Evolutionary conservation across 2,797 vertebrate genomes (phyloP).

Genomic region (Triplophysa bombifrons): DNA sequence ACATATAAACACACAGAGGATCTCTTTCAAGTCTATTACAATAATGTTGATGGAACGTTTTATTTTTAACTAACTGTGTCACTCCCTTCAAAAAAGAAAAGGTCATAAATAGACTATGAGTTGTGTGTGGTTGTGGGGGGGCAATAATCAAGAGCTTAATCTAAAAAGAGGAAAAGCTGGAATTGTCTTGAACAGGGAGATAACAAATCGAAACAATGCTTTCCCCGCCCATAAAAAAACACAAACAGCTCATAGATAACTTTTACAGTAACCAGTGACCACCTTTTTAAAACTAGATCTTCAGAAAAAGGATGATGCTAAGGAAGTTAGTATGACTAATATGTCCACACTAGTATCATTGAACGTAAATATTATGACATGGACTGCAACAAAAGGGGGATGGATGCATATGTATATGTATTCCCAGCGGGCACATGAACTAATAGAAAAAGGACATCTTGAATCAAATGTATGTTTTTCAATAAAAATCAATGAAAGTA

Average conservation of each 20-base stretch:
- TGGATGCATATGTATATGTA: background rate
- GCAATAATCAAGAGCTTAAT: conserved; percentile 55
- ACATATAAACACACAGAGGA: background rate
- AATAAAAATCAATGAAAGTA: background rate
- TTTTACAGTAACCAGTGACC: background rate
- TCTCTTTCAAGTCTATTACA: conserved; percentile 6
- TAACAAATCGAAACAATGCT: conserved; percentile 15
- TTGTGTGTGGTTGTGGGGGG: conserved; percentile 37
- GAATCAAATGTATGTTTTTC: too few species aligned
- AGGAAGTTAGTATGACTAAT: background rate
- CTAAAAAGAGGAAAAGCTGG: conserved; percentile 49
- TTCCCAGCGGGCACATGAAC: background rate
- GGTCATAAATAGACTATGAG: conserved; percentile 32
- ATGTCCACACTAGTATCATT: too few species aligned
- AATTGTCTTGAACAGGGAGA: conserved; percentile 62
- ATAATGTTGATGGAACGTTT: background rate
- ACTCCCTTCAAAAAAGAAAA: conserved; percentile 38
- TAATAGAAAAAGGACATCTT: background rate
- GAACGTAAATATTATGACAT: background rate
- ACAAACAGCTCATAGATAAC: conserved; percentile 25
- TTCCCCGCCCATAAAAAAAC: conserved; percentile 34
- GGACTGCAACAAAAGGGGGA: background rate
- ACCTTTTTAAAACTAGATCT: conserved; percentile 27
- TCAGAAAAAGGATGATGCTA: background rate
- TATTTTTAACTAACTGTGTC: conserved; percentile 17